Conservation (phyloP, 2,113 vertebrate genomes). For the Chionis minor region DNA sequence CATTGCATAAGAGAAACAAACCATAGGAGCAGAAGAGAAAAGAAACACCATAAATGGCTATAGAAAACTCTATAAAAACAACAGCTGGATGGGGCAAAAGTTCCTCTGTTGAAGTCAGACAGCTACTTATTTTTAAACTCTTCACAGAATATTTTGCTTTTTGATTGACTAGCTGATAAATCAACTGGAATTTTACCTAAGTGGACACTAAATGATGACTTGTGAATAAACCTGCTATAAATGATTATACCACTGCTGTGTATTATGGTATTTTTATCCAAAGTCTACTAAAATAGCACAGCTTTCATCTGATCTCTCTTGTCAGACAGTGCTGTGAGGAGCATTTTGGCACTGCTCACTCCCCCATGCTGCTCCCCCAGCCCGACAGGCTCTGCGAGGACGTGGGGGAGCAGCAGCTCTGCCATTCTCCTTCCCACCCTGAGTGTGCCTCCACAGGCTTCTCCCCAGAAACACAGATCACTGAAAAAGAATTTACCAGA, state of each 20-base stretch:
- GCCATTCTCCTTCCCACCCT: not conserved
- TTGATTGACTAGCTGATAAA: constrained; percentile 31
- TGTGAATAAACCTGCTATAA: constrained; percentile 29
- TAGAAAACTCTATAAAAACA: constrained; percentile 44
- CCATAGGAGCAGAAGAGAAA: constrained; percentile 5
- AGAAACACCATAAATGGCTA: constrained; percentile 58
- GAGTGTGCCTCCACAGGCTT: not conserved
- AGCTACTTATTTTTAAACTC: constrained; percentile 36
- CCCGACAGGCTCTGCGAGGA: not conserved
- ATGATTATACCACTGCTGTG: not conserved
- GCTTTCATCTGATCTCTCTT: constrained; percentile 3
- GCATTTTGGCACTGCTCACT: not conserved
- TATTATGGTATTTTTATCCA: constrained; percentile 25
- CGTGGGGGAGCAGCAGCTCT: not conserved
- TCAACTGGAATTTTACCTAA: constrained; percentile 29
- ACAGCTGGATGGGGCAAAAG: constrained; percentile 18
- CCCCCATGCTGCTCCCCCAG: not conserved
- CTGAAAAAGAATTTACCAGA: not conserved
- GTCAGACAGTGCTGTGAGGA: constrained; percentile 7
- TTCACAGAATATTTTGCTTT: constrained; percentile 25
- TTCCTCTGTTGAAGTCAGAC: constrained; percentile 29
- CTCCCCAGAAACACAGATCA: not conserved
- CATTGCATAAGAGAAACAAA: constrained; percentile 44
- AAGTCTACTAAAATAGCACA: constrained; percentile 7
- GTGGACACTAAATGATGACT: not conserved